Evolutionary conservation across 2,113 vertebrate species (phyloP), one percentile per base, ranked within the genome.

Genomic region (Cnemophilus loriae): DNA sequence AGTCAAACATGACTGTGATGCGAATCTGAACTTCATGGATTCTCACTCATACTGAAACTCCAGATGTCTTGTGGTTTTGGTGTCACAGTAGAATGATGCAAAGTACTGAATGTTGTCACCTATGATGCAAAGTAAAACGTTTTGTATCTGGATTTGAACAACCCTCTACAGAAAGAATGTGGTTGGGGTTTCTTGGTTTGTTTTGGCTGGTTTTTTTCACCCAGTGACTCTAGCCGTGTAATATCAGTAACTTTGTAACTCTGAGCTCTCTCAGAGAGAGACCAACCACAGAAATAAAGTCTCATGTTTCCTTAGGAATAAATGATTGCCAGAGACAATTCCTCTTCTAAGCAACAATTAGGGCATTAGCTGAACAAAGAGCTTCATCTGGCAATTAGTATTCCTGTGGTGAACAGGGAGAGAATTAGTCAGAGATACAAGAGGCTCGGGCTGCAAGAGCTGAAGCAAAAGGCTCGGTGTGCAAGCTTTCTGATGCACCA

Each of bases 311-410:
- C 49, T 64, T 75, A 65, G 56, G 32, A 85, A 42, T 59, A 90
- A 71, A 82, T 28, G 20, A 44, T 16, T 83, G 20, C 46, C 57
- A 60, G 32, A 78, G 35, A 94, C 67, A 75, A 92, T 77, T 94
- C 12, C 59, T 83, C 37, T 85, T 91, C 95, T 84, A 88, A 96
- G 55, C 69, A 88, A 90, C 87, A 94, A 89, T 97, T 94, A 95
- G 57, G 91, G 90, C 92, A 94, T 93, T 89, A 96, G 76, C 87
- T 68, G 85, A 96, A 97, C 96, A 97, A 96, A 95, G 94, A 96
- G 68, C 83, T 97, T 97, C 95, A 92, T 93, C 89, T 95, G 96
- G 79, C 88, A 94, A 96, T 96, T 96, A 96, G 95, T 97, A 96
- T 96, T 96, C 96, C 87, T 95, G 79, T 86, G 82, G 90, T 92